A percentile compares a stretch with the other conserved stretches of the same genome.
Evolutionary conservation across 2,888 invertebrate species (phyloP).

Genomic region (Archips crataeganus): DNA sequence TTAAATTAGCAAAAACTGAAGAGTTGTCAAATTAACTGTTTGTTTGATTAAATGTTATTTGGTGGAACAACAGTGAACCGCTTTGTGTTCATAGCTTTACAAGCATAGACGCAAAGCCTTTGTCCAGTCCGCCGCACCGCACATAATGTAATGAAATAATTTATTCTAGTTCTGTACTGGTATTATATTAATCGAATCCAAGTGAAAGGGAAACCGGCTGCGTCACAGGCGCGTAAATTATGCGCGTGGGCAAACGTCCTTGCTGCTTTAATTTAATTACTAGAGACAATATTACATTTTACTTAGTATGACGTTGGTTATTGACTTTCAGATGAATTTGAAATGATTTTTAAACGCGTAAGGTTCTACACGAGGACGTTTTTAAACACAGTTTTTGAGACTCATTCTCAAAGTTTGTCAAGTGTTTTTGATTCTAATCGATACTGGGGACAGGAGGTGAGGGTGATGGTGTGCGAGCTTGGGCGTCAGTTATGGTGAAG

Average conservation of each 20-base stretch:
- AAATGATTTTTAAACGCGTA: background rate
- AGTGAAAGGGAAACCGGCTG: slow-evolving; percentile 15
- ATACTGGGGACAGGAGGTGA: no score
- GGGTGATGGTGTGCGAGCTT: no score
- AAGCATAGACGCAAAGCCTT: background rate
- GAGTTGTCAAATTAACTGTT: no score
- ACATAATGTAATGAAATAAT: slow-evolving; percentile 9
- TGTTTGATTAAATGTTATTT: no score
- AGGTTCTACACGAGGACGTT: background rate
- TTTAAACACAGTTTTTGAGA: no score
- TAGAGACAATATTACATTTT: background rate
- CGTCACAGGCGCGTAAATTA: slow-evolving; percentile 13
- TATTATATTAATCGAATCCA: slow-evolving; percentile 11
- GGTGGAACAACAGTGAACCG: no score
- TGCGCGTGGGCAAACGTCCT: slow-evolving; percentile 16
- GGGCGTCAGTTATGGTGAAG: no score
- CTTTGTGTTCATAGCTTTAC: background rate
- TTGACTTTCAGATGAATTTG: background rate
- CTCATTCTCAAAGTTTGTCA: no score
- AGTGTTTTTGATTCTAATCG: no score
- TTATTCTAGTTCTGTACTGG: slow-evolving; percentile 1
- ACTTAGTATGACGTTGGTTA: background rate
- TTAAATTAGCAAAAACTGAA: no score
- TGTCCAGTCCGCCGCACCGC: background rate
- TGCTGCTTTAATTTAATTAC: slow-evolving; percentile 19